Evolutionary conservation across 2,113 vertebrate genomes (phyloP).

Genomic region (Cercopithecus mona): DNA sequence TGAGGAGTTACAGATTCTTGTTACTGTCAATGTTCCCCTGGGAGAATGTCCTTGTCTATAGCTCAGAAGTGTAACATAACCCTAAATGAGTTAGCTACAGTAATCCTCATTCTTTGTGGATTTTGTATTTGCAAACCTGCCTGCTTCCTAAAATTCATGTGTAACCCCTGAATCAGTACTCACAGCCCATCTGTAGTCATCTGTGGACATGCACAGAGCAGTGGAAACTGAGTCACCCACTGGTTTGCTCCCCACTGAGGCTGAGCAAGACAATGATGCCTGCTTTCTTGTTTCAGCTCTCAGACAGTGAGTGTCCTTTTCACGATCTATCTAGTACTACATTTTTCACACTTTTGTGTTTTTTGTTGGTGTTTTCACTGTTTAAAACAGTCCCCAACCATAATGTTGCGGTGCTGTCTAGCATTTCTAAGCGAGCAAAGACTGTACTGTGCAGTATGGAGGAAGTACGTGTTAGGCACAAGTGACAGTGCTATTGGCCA

Average conservation of each 20-base stretch:
- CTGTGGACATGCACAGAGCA: neutral
- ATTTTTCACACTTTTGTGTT: neutral
- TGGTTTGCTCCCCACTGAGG: neutral
- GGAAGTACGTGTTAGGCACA: neutral
- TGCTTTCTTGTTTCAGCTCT: neutral
- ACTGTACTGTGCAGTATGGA: neutral
- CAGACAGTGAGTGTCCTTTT: neutral
- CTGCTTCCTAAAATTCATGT: neutral
- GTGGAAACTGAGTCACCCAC: neutral
- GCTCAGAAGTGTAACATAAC: neutral
- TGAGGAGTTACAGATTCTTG: neutral
- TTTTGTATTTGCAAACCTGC: neutral
- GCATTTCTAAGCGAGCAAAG: neutral
- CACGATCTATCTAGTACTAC: neutral
- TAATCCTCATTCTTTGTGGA: neutral
- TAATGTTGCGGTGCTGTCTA: neutral
- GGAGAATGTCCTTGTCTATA: neutral
- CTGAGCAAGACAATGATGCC: too few relatives aligned
- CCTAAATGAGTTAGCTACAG: neutral
- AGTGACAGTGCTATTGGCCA: neutral
- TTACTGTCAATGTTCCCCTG: neutral
- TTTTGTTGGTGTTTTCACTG: neutral
- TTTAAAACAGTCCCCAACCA: neutral
- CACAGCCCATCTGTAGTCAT: neutral
- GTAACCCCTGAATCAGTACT: neutral